Percentiles rank a stretch among this genome's conserved stretches.
Conservation (phyloP, 2,888 invertebrate species). For the Saturnia japonica region DNA sequence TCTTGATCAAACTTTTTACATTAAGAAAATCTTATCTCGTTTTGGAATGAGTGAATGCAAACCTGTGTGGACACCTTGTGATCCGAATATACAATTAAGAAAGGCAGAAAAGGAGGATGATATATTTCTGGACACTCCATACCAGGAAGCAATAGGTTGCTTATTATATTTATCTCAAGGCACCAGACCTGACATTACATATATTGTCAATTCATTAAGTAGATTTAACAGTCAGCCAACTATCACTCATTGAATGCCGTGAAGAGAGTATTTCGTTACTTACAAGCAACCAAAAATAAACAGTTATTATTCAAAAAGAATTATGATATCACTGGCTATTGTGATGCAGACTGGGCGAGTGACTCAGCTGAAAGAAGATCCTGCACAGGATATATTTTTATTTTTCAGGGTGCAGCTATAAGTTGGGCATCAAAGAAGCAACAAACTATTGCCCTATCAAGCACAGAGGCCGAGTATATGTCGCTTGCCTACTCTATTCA, state of each 20-base stretch:
- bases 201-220: background rate
- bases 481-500: too few relatives aligned
- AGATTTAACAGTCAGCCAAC: background rate
- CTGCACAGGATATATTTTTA: too few relatives aligned
- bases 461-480: too few relatives aligned
- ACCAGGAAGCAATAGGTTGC: background rate
- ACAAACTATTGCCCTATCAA: too few relatives aligned
- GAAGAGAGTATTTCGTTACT: background rate
- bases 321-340: background rate
- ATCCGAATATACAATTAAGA: background rate
- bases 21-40: background rate
- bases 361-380: too few relatives aligned
- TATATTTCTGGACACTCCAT: too few relatives aligned
- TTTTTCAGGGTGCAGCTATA: too few relatives aligned
- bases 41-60: slow-evolving; percentile 1
- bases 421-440: too few relatives aligned
- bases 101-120: background rate
- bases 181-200: background rate
- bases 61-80: background rate
- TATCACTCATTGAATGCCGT: background rate
- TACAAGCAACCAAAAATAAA: background rate
- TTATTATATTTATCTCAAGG: background rate
- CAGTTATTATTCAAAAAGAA: background rate
- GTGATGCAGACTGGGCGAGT: too few relatives aligned
- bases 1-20: background rate